Percentiles rank a stretch among this genome's conserved stretches.
Conservation (phyloP, 2,113 vertebrate genomes). For the Hemibagrus wyckioides region DNA sequence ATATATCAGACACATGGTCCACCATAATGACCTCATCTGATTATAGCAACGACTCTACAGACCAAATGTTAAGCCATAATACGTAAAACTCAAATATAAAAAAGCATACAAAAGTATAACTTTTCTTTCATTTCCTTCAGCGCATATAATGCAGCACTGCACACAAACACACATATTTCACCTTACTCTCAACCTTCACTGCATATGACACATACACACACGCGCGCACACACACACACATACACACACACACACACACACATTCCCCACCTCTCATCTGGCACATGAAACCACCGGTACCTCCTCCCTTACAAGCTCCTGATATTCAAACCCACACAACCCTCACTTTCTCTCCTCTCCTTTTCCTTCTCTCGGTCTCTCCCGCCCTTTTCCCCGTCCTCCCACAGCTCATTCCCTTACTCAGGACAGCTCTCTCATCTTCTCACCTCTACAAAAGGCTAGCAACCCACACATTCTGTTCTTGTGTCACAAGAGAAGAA, state of each 20-base stretch:
- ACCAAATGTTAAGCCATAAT: background rate
- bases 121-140: background rate
- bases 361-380: background rate
- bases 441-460: constrained; percentile 28
- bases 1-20: background rate
- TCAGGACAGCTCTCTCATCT: constrained; percentile 24
- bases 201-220: constrained; percentile 39
- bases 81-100: background rate
- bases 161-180: background rate
- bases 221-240: background rate
- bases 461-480: constrained; percentile 20
- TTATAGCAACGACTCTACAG: background rate
- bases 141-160: background rate
- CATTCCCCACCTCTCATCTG: background rate
- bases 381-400: constrained; percentile 6
- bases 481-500: constrained; percentile 39
- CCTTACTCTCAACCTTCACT: background rate
- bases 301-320: background rate
- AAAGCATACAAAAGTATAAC: background rate
- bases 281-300: background rate
- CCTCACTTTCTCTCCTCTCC: background rate
- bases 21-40: background rate
- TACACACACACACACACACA: constrained; percentile 36
- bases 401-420: constrained; percentile 43
- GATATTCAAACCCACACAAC: background rate